Base-by-base conservation (phyloP, 2,888 invertebrate genomes). In the Eumerus sabulonum region DNA sequence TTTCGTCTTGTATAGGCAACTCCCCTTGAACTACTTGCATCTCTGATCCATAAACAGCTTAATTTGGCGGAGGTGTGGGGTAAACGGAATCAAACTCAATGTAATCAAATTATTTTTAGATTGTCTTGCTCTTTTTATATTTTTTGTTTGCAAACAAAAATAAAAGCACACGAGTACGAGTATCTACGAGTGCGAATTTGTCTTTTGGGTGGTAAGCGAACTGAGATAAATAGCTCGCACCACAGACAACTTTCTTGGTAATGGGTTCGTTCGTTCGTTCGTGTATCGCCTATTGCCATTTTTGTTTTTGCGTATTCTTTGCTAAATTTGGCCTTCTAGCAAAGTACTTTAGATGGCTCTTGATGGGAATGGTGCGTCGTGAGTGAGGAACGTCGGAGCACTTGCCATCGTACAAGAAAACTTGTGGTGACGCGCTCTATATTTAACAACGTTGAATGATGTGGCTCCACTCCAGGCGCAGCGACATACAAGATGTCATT, bases 1-100 rank as follows among this genome's bases (percentile, higher is more conserved):
- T 27, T 42, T 36, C 48, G 19, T 48, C 27, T 27, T 27, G 27
- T 2, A 27, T 27, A 7, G 11, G 40, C 19, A 35, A 7, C 40
- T 79, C 56, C 74, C 79, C 79, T 79, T 79, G 79, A 79, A 79
- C 79, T 79, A 79, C 63, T 64, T 79, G 63, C 73, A 59, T 59
- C 71, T 56, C 63, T 57, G 57, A 60, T 50, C 79, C 68, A 42
- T 68, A 63, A 62, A 54, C 63, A 44, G 36, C 50, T n/a, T n/a
- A n/a, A n/a, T n/a, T 57, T 66, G 48, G 59, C 47, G 59, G 53
- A 54, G 54, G 42, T 48, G 48, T 14, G 19, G 59, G n/a, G n/a
- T n/a, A 14, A 40, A 63, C 62, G 45, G 66, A 56, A 63, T 68
- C 35, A 17, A 74, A 38, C 63, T 51, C 38, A 48, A 56, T 56